Base-by-base conservation (phyloP, 64 coral and sea anemone species). In the Hydrozoanthus tunicans region DNA sequence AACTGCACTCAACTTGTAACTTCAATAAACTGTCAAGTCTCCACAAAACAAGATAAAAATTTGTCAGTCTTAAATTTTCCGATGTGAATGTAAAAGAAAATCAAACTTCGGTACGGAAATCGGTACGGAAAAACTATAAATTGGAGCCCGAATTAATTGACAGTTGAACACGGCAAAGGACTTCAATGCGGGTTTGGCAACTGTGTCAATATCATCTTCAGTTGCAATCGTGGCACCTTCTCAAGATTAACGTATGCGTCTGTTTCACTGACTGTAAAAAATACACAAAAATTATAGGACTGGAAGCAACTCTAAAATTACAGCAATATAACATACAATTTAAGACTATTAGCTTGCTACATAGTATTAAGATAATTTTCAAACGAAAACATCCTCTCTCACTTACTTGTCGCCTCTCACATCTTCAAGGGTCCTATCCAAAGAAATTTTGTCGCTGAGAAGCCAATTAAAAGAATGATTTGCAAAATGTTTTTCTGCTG, bases 401-500 rank as follows among this genome's bases (percentile, higher is more conserved):
- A 94, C 96, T 94, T 57, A 99, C 97, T 93, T 85, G 7, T 77
- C 89, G 15, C 97, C 89, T 58, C 97, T 77, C 2, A 96, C 92
- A 26, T 99, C 97, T 64, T 99, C 90, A 12, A 99, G 86, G 23
- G 97, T 99, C 73, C 97, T 65, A 72, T 99, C 97, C 71, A 96
- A 75, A 43, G 97, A 99, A 32, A 99, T 94, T 59, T 79, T 95
- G 84, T 99, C 97, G 59, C 97, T 99, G 9, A 99, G 82, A 55
- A 99, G 83, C 97, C 97, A 99, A 62, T 99, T 99, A 51, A 99
- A 99, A 32, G 97, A 99, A 70, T 99, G 97, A 59, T 99, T 93
- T 20, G 89, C 89, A 83, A 99, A 99, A 32, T 79, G 89, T 59
- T 99, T 82, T 79, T 99, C 94, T 27, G 97, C 89, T 58, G 96